phyloP scores from a whole-genome alignment of 2,113 vertebrate genomes.

The Edolisoma coerulescens region DNA sequence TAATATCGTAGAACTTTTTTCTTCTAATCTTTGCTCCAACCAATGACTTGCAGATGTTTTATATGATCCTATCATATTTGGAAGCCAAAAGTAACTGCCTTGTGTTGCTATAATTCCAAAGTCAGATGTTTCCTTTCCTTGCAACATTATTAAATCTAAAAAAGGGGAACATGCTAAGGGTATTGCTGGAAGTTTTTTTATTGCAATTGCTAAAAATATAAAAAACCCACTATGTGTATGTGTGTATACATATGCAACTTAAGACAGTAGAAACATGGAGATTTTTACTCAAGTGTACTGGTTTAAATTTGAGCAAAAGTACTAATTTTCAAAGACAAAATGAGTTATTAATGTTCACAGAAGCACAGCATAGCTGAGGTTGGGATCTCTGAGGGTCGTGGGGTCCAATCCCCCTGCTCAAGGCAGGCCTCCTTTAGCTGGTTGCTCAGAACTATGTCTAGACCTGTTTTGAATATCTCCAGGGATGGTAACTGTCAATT shows the following conservation, averaged over 20 bases:
- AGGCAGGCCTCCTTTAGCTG: neutral
- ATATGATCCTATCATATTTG: constrained; percentile 25
- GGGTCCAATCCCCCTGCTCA: neutral
- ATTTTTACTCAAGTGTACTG: neutral
- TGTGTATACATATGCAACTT: neutral
- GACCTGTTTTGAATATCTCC: neutral
- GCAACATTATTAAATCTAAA: constrained; percentile 12
- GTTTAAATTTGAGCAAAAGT: neutral
- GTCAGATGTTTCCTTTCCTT: constrained; percentile 40
- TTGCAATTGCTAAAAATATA: neutral
- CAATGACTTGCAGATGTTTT: constrained; percentile 62
- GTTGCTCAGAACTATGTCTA: neutral
- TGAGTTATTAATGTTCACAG: neutral
- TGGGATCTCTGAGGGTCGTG: neutral
- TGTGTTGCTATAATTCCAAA: constrained; percentile 34
- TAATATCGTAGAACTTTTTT: constrained; percentile 10
- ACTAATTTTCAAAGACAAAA: neutral
- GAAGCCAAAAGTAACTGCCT: constrained; percentile 37
- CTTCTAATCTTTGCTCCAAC: constrained; percentile 32
- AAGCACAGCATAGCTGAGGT: neutral
- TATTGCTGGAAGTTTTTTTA: neutral
- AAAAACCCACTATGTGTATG: neutral
- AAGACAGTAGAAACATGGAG: neutral
- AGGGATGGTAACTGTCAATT: neutral
- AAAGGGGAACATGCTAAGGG: neutral